Base-by-base conservation (phyloP, 2,888 invertebrate genomes). In the Chalcis sispes region DNA sequence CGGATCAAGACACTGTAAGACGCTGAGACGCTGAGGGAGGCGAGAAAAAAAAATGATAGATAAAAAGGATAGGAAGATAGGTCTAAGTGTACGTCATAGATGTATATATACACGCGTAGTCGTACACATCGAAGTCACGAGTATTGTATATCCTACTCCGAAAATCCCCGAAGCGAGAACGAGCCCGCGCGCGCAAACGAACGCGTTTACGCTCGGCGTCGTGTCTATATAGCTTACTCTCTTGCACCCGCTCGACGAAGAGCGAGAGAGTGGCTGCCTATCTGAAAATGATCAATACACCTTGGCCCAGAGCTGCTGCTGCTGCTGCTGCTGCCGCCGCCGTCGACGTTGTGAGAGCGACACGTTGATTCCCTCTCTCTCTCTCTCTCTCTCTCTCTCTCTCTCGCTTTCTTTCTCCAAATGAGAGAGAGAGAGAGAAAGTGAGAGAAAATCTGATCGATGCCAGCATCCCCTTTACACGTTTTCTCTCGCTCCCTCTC, bases 261-360 rank as follows among this genome's bases (percentile, higher is more conserved):
- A 23, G 42, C 2, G 56, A 52, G 71, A 50, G 50, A 29, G 40
- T 29, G 8, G 40, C 5, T 50, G 72, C 65, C 59, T 59, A 74
- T 77, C 64, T 66, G 70, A 70, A 70, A 78, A 73, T 78, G 75
- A 78, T 75, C 78, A 78, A 78, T 78, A 78, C 70, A 66, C 72
- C 72, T 78, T 70, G 69, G 72, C 69, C 73, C 73, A 27, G 64
- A 59, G 66, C 65, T 52, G 58, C 67, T 52, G 70, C 32, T 15
- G 52, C 62, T 27, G 40, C 40, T 54, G 23, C n/a, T 61, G n/a
- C 42, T 23, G 59, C 40, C 23, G 54, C 52, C 71, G 54, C 15
- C 54, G 46, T 5, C 48, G 70, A 32, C 56, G 29, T n/a, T 25
- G n/a, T n/a, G 25, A 50, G n/a, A 18, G 50, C 36, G 18, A n/a